A percentile compares a stretch with the other conserved stretches of the same genome.
Evolutionary conservation across 92 coral and sea anemone genomes (phyloP).

Genomic region (Diadumene lineata): DNA sequence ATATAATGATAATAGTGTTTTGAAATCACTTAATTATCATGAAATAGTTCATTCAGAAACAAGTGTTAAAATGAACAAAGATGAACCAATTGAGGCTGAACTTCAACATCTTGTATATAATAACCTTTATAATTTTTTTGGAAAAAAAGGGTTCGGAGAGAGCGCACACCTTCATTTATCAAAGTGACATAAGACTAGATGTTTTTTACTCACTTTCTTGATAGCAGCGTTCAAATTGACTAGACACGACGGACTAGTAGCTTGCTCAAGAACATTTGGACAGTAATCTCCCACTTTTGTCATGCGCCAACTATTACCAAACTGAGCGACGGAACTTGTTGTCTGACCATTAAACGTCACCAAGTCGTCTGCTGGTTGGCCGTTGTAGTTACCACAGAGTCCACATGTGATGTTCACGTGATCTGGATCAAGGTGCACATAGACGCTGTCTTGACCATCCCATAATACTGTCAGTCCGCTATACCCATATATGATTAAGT

Average conservation of each 20-base stretch:
- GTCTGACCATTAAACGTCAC: constrained; percentile 66
- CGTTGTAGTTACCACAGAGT: constrained; percentile 89
- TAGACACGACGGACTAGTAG: constrained; percentile 40
- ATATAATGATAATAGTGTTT: neutral
- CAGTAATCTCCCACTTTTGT: constrained; percentile 61
- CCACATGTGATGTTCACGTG: constrained; percentile 88
- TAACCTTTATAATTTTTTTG: no score
- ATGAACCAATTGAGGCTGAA: no score
- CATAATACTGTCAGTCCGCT: constrained; percentile 81
- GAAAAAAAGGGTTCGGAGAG: no score
- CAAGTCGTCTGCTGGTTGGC: constrained; percentile 73
- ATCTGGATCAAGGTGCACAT: constrained; percentile 68
- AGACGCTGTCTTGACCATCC: constrained; percentile 80
- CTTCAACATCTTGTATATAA: no score
- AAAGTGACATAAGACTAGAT: no score
- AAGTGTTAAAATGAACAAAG: no score
- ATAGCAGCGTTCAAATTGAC: constrained; percentile 9
- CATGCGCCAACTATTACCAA: constrained; percentile 95
- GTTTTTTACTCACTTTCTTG: constrained; percentile 24
- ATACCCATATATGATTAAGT: constrained; percentile 76
- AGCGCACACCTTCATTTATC: no score
- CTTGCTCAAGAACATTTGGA: constrained; percentile 50
- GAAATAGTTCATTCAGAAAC: no score
- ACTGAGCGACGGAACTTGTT: constrained; percentile 71
- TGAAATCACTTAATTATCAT: neutral